These are phyloP conservation scores for Tinamus guttatus DNA, from an alignment of 2,113 vertebrate genomes.

Conservation along the genomic window DNA sequence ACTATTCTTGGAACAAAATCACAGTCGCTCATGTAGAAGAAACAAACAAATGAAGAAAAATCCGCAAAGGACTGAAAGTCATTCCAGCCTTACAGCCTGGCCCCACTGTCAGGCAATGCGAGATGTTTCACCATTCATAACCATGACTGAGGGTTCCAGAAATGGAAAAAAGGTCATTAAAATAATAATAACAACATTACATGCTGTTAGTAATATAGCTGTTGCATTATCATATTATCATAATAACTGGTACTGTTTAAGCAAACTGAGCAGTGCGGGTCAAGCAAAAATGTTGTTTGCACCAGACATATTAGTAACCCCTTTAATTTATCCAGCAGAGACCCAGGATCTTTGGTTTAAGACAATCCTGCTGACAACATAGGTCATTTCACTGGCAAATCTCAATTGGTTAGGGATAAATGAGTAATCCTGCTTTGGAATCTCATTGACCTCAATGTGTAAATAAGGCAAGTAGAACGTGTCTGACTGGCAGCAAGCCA, in stretches of 20 bases:
- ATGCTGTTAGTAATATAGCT: neutral
- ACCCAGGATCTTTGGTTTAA: neutral
- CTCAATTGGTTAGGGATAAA: conserved; percentile 30
- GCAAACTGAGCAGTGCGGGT: neutral
- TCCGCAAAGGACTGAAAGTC: neutral
- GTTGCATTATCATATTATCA: neutral
- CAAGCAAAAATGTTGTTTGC: neutral
- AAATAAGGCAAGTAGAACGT: conserved; percentile 52
- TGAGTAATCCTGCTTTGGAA: conserved; percentile 32
- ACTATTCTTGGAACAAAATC: neutral
- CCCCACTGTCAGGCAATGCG: neutral
- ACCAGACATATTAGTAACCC: neutral
- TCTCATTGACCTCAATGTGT: conserved; percentile 53
- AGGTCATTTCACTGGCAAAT: conserved; percentile 25
- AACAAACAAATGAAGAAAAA: neutral
- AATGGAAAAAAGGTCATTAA: neutral
- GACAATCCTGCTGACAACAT: neutral
- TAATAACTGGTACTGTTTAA: neutral
- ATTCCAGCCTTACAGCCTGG: rapidly evolving
- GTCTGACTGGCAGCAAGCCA: conserved; percentile 48
- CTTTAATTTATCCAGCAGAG: rapidly evolving
- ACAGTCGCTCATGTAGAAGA: neutral
- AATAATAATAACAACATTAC: neutral
- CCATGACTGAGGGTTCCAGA: neutral
- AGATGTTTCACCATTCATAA: neutral